Conservation (phyloP, 1,140 invertebrate genomes). For the Lucilia cuprina region DNA sequence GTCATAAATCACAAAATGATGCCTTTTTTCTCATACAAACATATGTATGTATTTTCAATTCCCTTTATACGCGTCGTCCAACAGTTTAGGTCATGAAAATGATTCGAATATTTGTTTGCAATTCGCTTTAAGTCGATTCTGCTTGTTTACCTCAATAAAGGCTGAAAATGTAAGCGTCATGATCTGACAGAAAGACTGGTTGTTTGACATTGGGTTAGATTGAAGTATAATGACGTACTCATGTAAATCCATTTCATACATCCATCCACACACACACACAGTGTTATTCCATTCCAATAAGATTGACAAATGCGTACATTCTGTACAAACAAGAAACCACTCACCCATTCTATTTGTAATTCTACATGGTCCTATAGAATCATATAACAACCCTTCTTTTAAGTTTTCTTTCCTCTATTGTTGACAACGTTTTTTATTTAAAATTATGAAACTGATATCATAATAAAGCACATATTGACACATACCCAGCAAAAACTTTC, state of each 20-base stretch:
- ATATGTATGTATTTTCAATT: no score
- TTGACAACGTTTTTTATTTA: background rate
- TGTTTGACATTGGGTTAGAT: background rate
- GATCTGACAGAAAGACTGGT: background rate
- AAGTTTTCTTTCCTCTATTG: background rate
- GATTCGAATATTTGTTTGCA: background rate
- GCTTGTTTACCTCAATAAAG: background rate
- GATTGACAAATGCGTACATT: background rate
- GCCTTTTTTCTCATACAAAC: background rate
- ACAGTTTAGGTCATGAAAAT: background rate
- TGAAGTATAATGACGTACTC: background rate
- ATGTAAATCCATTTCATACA: background rate
- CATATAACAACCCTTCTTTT: background rate
- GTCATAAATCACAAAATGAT: conserved; percentile 23
- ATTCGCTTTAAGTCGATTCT: background rate
- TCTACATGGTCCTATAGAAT: background rate
- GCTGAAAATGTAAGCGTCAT: background rate
- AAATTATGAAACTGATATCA: background rate
- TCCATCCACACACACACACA: no score
- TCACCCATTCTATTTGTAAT: background rate
- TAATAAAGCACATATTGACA: background rate
- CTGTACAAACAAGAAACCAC: background rate
- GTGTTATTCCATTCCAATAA: background rate
- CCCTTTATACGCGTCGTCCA: background rate
- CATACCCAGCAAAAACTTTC: no score